Evolutionary conservation across 2,888 invertebrate genomes (phyloP).

Genomic region (Caenorhabditis imperialis): DNA sequence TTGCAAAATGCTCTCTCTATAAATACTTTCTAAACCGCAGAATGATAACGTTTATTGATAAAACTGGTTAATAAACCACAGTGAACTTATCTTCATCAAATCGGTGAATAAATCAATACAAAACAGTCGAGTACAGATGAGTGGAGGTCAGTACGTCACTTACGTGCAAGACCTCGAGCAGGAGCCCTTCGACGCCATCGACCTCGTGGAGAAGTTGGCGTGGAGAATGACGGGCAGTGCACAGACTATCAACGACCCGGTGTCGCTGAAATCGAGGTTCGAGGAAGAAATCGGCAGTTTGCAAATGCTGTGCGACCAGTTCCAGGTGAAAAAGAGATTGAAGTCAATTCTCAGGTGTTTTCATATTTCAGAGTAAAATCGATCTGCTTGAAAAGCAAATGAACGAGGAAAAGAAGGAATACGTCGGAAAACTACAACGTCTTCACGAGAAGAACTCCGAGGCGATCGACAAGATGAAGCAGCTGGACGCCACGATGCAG

Average conservation of each 20-base stretch:
- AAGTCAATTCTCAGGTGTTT: not conserved
- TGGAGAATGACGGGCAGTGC: constrained; percentile 89
- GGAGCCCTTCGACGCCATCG: constrained; percentile 97
- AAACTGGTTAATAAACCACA: too few species aligned
- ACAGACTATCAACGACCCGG: constrained; percentile 76
- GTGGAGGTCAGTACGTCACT: constrained; percentile 69
- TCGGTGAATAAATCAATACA: too few species aligned
- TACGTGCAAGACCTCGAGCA: constrained; percentile 80
- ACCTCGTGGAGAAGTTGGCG: constrained; percentile 95
- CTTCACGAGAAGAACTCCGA: constrained; percentile 74
- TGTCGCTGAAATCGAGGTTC: constrained; percentile 71
- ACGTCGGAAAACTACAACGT: constrained; percentile 70
- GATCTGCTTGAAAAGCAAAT: constrained; percentile 72
- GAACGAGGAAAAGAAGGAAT: constrained; percentile 74
- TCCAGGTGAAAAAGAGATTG: constrained; percentile 67
- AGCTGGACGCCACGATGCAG: constrained; percentile 94
- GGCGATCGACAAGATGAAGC: constrained; percentile 79
- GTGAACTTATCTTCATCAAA: too few species aligned
- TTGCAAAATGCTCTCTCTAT: too few species aligned
- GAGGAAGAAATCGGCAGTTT: constrained; percentile 78
- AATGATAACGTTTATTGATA: too few species aligned
- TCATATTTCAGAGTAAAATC: constrained; percentile 70
- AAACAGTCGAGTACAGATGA: constrained; percentile 36
- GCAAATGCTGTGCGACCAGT: constrained; percentile 76
- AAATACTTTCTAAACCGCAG: too few species aligned